Evolutionary conservation across 1,140 invertebrate species (phyloP).

Genomic region (Heliconius eleuchia): DNA sequence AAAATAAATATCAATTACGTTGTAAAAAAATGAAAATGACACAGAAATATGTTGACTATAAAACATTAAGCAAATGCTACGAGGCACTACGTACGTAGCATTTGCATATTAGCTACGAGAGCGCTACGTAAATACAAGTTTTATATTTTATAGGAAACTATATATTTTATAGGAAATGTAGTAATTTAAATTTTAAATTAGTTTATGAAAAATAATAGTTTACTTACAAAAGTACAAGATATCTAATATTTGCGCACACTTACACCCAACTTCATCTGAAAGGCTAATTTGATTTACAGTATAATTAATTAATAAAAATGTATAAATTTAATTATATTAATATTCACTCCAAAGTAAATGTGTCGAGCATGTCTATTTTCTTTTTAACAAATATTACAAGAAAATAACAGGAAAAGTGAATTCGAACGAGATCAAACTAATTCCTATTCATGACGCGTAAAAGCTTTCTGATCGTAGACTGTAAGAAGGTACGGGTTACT

Average conservation of each 20-base stretch:
- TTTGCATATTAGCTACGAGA: slow-evolving; percentile 17
- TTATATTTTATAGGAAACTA: neutral
- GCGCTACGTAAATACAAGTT: neutral
- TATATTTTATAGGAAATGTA: neutral
- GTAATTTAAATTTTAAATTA: neutral
- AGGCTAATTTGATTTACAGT: neutral
- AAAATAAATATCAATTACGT: too few species aligned
- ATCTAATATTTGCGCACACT: neutral
- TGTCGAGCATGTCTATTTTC: neutral
- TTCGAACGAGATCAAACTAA: slow-evolving; percentile 27
- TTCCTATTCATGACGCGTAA: slow-evolving; percentile 34
- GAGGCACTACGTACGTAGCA: slow-evolving; percentile 7
- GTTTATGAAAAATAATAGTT: neutral
- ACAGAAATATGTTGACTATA: neutral
- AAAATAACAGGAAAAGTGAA: slow-evolving; percentile 27
- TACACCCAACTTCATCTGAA: neutral
- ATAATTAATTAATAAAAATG: neutral
- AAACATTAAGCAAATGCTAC: slow-evolving; percentile 8
- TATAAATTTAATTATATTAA: neutral
- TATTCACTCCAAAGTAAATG: neutral
- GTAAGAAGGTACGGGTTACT: neutral
- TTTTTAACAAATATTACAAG: slow-evolving; percentile 1
- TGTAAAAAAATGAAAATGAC: too few species aligned
- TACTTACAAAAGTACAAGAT: neutral
- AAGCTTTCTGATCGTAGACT: slow-evolving; percentile 6